phyloP scores from a whole-genome alignment of 2,888 invertebrate species.

The Phymatocera aterrima region DNA sequence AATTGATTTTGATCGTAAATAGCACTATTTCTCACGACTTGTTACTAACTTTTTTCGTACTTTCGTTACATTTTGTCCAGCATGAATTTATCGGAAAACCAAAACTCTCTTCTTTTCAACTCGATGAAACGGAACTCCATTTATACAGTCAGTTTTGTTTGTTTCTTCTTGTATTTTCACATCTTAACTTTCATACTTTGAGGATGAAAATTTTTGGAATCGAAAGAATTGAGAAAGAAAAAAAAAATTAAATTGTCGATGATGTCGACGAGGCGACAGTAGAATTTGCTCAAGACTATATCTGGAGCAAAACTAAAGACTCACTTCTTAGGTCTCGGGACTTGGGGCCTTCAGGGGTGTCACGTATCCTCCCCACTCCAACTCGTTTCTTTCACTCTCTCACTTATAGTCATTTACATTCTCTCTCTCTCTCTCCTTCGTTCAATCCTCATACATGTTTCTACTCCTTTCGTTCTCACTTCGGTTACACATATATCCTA shows the following conservation, averaged over 20 bases:
- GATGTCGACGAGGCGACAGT: background rate
- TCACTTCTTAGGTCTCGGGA: slow-evolving; percentile 31
- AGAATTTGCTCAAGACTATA: slow-evolving; percentile 25
- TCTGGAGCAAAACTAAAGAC: slow-evolving; percentile 43
- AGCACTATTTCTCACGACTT: too few relatives aligned
- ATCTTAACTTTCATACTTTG: background rate
- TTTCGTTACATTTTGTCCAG: background rate
- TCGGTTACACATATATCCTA: background rate
- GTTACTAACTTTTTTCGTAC: too few relatives aligned
- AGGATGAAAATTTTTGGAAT: background rate
- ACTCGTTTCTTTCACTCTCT: background rate
- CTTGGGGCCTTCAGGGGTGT: slow-evolving; percentile 28
- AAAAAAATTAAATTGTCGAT: background rate
- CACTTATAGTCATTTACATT: slow-evolving; percentile 10
- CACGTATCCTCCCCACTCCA: slow-evolving; percentile 39
- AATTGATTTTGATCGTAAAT: background rate
- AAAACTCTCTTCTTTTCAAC: too few relatives aligned
- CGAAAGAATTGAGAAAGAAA: background rate
- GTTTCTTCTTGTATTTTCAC: too few relatives aligned
- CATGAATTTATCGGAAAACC: too few relatives aligned
- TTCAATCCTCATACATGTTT: background rate
- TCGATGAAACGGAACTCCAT: too few relatives aligned
- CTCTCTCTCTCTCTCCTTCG: background rate
- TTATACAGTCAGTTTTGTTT: too few relatives aligned
- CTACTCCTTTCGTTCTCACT: background rate